Conservation (phyloP, 2,888 invertebrate genomes). For the Dicyrtomina minuta region DNA sequence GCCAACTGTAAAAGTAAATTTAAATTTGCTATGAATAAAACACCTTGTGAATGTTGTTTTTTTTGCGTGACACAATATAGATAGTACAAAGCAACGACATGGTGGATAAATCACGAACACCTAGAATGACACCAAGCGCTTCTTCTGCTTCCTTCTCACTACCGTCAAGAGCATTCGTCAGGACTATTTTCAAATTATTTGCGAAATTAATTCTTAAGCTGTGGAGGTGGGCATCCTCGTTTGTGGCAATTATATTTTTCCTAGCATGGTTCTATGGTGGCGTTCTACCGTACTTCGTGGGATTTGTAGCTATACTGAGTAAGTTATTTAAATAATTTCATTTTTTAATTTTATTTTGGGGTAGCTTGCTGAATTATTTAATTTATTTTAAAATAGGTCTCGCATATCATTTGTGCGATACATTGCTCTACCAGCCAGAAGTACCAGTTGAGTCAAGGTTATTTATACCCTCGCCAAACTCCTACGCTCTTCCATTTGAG, state of each 20-base stretch:
- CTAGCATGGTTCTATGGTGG: constrained; percentile 52
- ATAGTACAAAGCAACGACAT: constrained; percentile 4
- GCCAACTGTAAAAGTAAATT: too few relatives aligned
- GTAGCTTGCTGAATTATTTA: too few relatives aligned
- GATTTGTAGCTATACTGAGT: constrained; percentile 47
- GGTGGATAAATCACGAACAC: constrained; percentile 4
- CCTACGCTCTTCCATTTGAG: constrained; percentile 83
- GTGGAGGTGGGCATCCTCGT: constrained; percentile 52
- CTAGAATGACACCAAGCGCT: constrained; percentile 8
- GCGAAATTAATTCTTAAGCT: constrained; percentile 47
- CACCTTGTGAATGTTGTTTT: too few relatives aligned
- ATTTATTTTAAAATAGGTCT: constrained; percentile 38
- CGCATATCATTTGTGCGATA: constrained; percentile 50
- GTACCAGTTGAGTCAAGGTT: constrained; percentile 79
- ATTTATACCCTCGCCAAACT: constrained; percentile 82
- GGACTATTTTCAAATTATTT: constrained; percentile 45
- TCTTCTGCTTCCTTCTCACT: constrained; percentile 1
- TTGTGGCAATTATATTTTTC: constrained; percentile 47
- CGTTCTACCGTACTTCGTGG: constrained; percentile 47
- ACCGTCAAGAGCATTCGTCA: constrained; percentile 42
- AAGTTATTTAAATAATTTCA: constrained; percentile 7
- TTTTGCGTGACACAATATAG: too few relatives aligned
- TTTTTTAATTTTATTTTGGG: constrained; percentile 17
- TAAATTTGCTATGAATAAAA: too few relatives aligned
- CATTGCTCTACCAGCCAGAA: constrained; percentile 51